Base-by-base conservation (phyloP, 2,888 invertebrate species). In the Spatulosminthurus flaviceps region DNA sequence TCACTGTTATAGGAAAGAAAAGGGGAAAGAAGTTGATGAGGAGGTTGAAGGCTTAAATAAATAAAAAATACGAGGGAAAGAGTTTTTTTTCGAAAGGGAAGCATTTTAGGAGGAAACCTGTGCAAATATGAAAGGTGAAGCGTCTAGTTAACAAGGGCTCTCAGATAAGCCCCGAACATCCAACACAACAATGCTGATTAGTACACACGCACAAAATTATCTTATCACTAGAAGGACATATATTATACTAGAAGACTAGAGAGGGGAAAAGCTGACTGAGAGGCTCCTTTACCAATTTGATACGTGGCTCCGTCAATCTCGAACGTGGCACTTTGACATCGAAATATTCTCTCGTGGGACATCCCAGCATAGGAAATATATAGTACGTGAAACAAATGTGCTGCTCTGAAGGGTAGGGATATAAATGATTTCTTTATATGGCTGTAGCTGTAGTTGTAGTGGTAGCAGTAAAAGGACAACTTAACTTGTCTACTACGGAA, bases 281-380 rank as follows among this genome's bases (percentile, higher is more conserved):
- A 69, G 19, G 21, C 19, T 42, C 51, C 89, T 91, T 90, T 89
- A 94, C 94, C 94, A 89, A 94, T 94, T 83, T 94, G 94, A 87
- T 94, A 94, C 83, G 93, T 93, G 84, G 93, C 94, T 87, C 94
- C 94, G 89, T 94, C 94, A 88, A 94, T 91, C 86, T 94, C 93
- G 88, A 94, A 94, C 81, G 94, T 94, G 76, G 94, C 94, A 88
- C 94, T 94, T 89, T 94, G 94, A 89, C 94, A 94, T 88, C 85
- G 82, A 77, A 81, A 82, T 79, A 85, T 84, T 82, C 77, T 81
- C 77, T 84, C 84, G 81, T 85, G 85, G 60, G 85, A 83, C 85
- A 85, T 85, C 72, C 72, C 76, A 64, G 26, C 22, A 26, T 26
- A 64, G 64, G 24, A 64, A 64, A 64, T 64, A 64, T 60, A n/a